Base-by-base conservation (phyloP, 2,797 vertebrate species). In the Anabacerthia variegaticeps region DNA sequence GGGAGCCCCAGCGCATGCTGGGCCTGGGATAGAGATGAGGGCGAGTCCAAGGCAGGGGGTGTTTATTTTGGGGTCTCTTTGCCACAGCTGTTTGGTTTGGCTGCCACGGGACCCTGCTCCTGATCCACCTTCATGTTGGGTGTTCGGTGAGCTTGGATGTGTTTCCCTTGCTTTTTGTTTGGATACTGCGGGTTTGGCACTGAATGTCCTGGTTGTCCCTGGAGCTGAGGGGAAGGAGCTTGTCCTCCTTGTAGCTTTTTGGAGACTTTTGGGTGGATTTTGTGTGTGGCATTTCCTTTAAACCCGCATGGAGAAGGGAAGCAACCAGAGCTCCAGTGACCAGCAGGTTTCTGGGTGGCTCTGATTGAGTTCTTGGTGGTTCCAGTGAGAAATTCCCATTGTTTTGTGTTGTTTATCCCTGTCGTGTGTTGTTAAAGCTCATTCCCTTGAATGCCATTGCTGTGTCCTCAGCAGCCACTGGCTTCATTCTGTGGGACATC, bases 291-390 rank as follows among this genome's bases (percentile, higher is more conserved):
- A 1, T 69, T 48, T 41, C 54, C 72, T 43, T 46, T 46, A 30
- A 54, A 39, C 1, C 37, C 30, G 2, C 14, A 0, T 0, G 6
- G 28, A 12, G 44, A 59, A 44, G 44, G n/a, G 59, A 15, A 52
- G 46, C 34, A 34, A 23, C 4, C 3, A 5, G 9, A 48, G 55
- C 52, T 51, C 15, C 2, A 1, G 4, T 21, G 69, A 18, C 21
- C 30, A 22, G 32, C 3, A 1, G 7, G 32, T 4, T 7, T 12
- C 34, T 6, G 49, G 7, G n/a, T 44, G 56, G 2, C 49, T 68
- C 55, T 23, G 43, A 3, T 30, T 23, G 54, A 34, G 6, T 1
- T 80, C 62, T 21, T 21, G 18, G 10, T 44, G 49, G 3, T 49
- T 12, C 43, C 23, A 18, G 43, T 19, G 59, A 43, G 46, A 21